Percentiles rank a stretch among this genome's conserved stretches.
These are phyloP conservation scores for Hypomecis atomaria DNA, from an alignment of 2,888 invertebrate genomes.

Conservation along the genomic window DNA sequence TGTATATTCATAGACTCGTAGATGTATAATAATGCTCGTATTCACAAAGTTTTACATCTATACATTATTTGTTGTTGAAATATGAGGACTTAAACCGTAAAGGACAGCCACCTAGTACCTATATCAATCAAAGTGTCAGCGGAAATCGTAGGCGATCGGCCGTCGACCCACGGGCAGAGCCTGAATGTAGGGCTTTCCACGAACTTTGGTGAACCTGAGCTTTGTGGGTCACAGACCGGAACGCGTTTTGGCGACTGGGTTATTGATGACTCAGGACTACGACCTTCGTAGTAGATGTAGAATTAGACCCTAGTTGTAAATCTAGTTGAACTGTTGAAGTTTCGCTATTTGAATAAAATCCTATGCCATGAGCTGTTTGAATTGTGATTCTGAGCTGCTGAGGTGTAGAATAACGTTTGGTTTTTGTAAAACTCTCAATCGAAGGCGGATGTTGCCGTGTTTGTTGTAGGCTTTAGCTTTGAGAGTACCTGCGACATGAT, in stretches of 20 bases:
- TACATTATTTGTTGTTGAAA: constrained; percentile 5
- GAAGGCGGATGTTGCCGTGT: too few species aligned
- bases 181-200: constrained; percentile 35
- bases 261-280: constrained; percentile 27
- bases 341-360: background rate
- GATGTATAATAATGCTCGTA: too few species aligned
- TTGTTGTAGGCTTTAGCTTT: too few species aligned
- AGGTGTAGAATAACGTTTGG: too few species aligned
- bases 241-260: constrained; percentile 26
- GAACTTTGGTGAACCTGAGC: constrained; percentile 43
- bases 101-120: constrained; percentile 12
- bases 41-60: background rate
- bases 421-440: too few species aligned
- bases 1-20: too few species aligned
- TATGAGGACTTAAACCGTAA: constrained; percentile 1
- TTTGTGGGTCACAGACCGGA: constrained; percentile 35
- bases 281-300: constrained; percentile 19
- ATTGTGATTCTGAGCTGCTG: background rate
- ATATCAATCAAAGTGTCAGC: constrained; percentile 54
- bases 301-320: background rate
- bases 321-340: background rate
- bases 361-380: background rate
- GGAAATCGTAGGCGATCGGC: constrained; percentile 57
- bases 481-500: too few species aligned
- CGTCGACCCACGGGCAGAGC: constrained; percentile 45